Conservation (phyloP, 2,797 vertebrate genomes). For the Sebastes jordani region DNA sequence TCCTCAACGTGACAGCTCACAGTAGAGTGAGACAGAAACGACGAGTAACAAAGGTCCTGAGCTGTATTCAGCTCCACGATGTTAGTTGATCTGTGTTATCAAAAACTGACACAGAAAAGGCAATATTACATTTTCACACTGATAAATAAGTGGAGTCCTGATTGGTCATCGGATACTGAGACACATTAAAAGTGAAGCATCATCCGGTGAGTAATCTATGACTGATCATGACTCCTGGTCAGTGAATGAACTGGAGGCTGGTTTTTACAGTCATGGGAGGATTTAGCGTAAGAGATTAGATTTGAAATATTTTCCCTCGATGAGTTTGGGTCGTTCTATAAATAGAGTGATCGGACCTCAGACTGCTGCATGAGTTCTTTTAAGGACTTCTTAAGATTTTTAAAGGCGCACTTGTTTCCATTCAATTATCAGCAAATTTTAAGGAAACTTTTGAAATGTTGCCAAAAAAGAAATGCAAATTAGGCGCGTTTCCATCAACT, state of each 20-base stretch:
- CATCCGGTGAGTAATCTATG: slow-evolving; percentile 14
- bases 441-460: neutral
- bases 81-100: neutral
- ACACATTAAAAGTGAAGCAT: neutral
- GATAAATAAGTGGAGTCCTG: neutral
- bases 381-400: neutral
- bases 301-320: neutral
- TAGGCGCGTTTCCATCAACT: no score
- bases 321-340: neutral
- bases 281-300: neutral
- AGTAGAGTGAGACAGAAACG: neutral
- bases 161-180: neutral
- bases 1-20: neutral
- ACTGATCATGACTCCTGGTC: slow-evolving; percentile 15
- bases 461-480: no score
- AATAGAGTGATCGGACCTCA: neutral
- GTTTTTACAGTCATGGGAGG: neutral
- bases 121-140: neutral
- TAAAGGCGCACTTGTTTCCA: neutral
- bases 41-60: neutral
- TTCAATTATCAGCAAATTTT: neutral
- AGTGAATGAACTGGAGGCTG: neutral
- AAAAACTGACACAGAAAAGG: neutral
- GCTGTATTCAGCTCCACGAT: neutral
- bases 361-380: neutral